A percentile compares a stretch with the other conserved stretches of the same genome.
Conservation (phyloP, 2,888 invertebrate species). For the Nymphalis urticae region DNA sequence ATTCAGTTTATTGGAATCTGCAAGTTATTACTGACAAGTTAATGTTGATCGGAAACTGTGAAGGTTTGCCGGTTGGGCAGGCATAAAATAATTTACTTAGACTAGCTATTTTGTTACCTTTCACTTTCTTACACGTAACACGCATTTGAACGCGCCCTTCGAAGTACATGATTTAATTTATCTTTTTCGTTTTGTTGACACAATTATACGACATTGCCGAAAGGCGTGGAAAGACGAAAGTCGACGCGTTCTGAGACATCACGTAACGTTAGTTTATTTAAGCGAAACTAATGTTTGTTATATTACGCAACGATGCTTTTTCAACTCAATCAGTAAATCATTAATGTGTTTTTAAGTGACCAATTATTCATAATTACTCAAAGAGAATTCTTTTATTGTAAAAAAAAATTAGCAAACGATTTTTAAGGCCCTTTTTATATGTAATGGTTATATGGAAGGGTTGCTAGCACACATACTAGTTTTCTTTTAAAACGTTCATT, state of each 20-base stretch:
- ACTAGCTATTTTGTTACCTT: slow-evolving; percentile 39
- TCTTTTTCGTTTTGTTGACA: slow-evolving; percentile 42
- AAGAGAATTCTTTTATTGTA: background rate
- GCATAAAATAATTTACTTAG: slow-evolving; percentile 39
- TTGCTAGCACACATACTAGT: no score
- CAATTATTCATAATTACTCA: slow-evolving; percentile 11
- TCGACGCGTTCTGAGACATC: slow-evolving; percentile 36
- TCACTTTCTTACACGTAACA: slow-evolving; percentile 44
- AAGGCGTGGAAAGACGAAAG: slow-evolving; percentile 41
- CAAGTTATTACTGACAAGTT: slow-evolving; percentile 29
- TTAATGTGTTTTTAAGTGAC: slow-evolving; percentile 31
- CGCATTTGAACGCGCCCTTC: slow-evolving; percentile 41
- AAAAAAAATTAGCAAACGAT: background rate
- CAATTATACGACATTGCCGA: slow-evolving; percentile 34
- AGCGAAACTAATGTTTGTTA: slow-evolving; percentile 38
- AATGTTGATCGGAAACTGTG: slow-evolving; percentile 35
- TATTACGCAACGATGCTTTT: slow-evolving; percentile 38
- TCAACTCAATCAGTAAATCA: slow-evolving; percentile 25
- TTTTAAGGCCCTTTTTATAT: background rate
- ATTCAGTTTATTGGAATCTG: slow-evolving; percentile 33
- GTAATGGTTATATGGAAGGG: no score
- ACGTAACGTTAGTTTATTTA: slow-evolving; percentile 39
- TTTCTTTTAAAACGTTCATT: no score
- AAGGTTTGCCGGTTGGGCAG: slow-evolving; percentile 42
- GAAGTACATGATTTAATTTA: slow-evolving; percentile 25